Conservation (phyloP, 1,140 invertebrate genomes). For the Charaxes varanes region DNA sequence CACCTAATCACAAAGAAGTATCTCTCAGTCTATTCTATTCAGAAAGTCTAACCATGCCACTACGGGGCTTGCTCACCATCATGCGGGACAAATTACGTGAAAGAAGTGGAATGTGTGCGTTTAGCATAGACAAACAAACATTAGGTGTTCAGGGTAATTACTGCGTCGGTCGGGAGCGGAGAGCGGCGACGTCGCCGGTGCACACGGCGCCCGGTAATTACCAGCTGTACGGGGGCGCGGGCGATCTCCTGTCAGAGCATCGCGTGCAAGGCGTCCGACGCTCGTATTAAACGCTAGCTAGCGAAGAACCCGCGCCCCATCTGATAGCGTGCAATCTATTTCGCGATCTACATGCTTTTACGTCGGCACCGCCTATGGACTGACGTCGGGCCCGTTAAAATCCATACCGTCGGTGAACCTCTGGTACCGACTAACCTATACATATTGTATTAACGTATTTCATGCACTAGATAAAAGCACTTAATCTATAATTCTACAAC, state of each 20-base stretch:
- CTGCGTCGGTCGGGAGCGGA: slow-evolving; percentile 21
- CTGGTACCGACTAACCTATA: slow-evolving; percentile 39
- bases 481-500: too few relatives aligned
- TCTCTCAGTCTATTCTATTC: too few relatives aligned
- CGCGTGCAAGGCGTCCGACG: slow-evolving; percentile 59
- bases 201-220: slow-evolving; percentile 65
- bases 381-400: slow-evolving; percentile 62
- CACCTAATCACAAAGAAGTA: too few relatives aligned
- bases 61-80: too few relatives aligned
- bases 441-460: too few relatives aligned
- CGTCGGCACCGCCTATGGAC: slow-evolving; percentile 61
- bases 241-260: slow-evolving; percentile 67
- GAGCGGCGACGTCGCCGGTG: slow-evolving; percentile 59
- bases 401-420: slow-evolving; percentile 48
- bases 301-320: slow-evolving; percentile 69
- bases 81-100: too few relatives aligned
- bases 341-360: slow-evolving; percentile 72
- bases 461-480: too few relatives aligned
- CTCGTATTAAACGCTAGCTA: slow-evolving; percentile 69
- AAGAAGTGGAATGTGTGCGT: too few relatives aligned
- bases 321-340: slow-evolving; percentile 73
- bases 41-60: too few relatives aligned
- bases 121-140: slow-evolving; percentile 12
- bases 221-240: slow-evolving; percentile 46
- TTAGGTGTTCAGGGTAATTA: slow-evolving; percentile 41